phyloP scores from a whole-genome alignment of 2,797 vertebrate species.

The Anguilla anguilla region DNA sequence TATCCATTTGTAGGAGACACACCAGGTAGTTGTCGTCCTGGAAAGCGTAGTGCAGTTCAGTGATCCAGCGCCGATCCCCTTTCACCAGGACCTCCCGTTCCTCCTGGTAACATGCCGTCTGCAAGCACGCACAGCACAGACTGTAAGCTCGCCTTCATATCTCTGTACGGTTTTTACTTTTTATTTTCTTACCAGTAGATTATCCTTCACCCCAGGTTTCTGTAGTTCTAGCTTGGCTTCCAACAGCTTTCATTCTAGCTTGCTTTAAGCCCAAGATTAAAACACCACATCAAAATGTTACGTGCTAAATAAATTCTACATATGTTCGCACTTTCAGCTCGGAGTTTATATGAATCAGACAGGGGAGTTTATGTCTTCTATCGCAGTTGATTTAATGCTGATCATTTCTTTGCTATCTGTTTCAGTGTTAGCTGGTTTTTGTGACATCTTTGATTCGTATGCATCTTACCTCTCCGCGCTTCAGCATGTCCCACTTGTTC shows the following conservation, averaged over 20 bases:
- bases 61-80: conserved; percentile 84
- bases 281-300: too few relatives aligned
- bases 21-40: conserved; percentile 87
- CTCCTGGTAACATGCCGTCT: conserved; percentile 86
- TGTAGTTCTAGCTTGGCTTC: neutral
- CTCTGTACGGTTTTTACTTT: neutral
- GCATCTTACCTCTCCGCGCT: conserved; percentile 73
- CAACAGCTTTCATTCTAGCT: neutral
- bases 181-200: neutral
- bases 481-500: conserved; percentile 89
- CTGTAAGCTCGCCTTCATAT: too few relatives aligned
- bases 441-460: too few relatives aligned
- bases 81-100: conserved; percentile 83
- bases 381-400: neutral
- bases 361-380: neutral
- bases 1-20: conserved; percentile 39
- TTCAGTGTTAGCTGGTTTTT: neutral
- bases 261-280: neutral
- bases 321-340: neutral
- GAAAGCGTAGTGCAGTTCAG: conserved; percentile 86
- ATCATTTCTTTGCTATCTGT: neutral
- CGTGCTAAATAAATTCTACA: neutral
- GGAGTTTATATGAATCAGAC: neutral
- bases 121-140: neutral
- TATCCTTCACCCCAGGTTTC: neutral